phyloP scores from a whole-genome alignment of 1,140 invertebrate species.

The Drosophila auraria region DNA sequence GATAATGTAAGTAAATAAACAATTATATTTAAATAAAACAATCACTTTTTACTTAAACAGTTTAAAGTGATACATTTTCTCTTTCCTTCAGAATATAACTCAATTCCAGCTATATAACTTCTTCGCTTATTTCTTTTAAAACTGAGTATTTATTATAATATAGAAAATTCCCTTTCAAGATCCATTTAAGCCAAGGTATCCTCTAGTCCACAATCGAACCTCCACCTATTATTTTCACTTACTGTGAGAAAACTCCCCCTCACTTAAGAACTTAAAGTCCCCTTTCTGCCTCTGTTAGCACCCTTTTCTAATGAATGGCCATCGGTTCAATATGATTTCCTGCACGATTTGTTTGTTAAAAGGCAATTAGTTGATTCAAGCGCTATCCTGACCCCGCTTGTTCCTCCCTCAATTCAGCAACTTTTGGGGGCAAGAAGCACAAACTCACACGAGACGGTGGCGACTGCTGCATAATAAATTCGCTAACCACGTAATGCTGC shows the following conservation, averaged over 20 bases:
- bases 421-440: constrained; percentile 6
- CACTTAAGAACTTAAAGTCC: neutral
- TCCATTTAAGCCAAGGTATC: neutral
- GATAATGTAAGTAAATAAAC: too few relatives aligned
- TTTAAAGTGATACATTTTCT: too few relatives aligned
- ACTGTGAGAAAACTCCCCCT: neutral
- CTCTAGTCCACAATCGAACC: neutral
- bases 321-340: constrained; percentile 78
- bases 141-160: neutral
- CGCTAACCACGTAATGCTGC: constrained; percentile 83
- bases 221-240: neutral
- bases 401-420: constrained; percentile 17
- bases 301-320: constrained; percentile 68
- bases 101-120: too few relatives aligned
- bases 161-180: neutral
- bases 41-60: too few relatives aligned
- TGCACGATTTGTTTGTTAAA: constrained; percentile 83
- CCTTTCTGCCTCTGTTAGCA: constrained; percentile 32
- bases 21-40: too few relatives aligned
- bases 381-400: constrained; percentile 12
- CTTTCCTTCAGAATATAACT: too few relatives aligned
- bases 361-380: constrained; percentile 76
- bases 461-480: constrained; percentile 80
- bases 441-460: constrained; percentile 53
- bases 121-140: too few relatives aligned